Evolutionary conservation across 1,140 invertebrate genomes (phyloP).

Genomic region (Leptinotarsa lineolata): DNA sequence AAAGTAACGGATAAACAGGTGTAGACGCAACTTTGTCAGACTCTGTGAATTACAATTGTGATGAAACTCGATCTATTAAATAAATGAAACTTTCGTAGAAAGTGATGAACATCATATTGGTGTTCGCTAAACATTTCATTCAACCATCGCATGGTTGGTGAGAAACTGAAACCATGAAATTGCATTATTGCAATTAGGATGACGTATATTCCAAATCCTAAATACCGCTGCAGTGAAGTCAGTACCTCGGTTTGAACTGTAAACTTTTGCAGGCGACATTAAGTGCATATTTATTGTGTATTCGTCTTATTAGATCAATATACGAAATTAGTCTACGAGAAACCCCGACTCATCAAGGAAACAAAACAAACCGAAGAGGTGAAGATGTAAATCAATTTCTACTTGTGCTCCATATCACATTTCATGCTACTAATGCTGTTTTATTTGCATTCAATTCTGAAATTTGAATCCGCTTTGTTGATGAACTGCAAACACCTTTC

Average conservation of each 20-base stretch:
- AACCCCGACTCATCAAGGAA: background rate
- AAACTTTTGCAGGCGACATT: background rate
- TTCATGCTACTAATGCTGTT: constrained; percentile 10
- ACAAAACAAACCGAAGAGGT: constrained; percentile 3
- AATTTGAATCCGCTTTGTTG: background rate
- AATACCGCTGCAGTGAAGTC: background rate
- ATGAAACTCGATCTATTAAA: too few species aligned
- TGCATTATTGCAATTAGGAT: background rate
- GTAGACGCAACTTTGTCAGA: too few species aligned
- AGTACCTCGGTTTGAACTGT: background rate
- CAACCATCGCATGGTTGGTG: background rate
- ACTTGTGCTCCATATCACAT: background rate
- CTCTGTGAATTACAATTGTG: too few species aligned
- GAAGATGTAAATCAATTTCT: constrained; percentile 1
- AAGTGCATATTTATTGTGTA: constrained; percentile 16
- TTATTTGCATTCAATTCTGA: constrained; percentile 10
- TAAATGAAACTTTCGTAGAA: too few species aligned
- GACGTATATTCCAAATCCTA: background rate
- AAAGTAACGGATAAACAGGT: too few species aligned
- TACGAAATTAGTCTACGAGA: constrained; percentile 3
- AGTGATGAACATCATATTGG: too few species aligned
- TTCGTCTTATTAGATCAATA: constrained; percentile 9
- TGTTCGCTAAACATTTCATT: too few species aligned
- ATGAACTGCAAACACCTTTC: background rate
- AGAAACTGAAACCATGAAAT: background rate